Evolutionary conservation across 2,113 vertebrate species (phyloP).

Genomic region (Nanorana parkeri): DNA sequence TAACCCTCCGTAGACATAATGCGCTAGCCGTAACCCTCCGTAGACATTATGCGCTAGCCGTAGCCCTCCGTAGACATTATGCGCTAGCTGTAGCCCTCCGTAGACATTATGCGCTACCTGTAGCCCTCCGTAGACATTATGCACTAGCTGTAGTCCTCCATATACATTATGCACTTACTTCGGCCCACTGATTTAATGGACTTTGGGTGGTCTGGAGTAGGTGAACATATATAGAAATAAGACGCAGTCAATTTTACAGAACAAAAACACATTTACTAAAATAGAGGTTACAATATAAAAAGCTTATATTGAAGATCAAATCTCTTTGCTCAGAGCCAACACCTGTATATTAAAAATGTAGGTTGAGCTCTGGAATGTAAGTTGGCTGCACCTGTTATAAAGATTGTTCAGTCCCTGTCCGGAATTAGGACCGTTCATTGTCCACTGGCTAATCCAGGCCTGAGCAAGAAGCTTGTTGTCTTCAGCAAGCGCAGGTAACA

Average conservation of each 20-base stretch:
- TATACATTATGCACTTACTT: no score
- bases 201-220: no score
- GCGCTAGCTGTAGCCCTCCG: no score
- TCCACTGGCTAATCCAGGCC: slow-evolving; percentile 1
- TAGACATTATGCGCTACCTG: no score
- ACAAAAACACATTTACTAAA: slow-evolving; percentile 58
- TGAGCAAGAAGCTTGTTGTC: slow-evolving; percentile 9
- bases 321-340: slow-evolving; percentile 10
- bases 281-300: slow-evolving; percentile 56
- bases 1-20: no score
- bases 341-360: slow-evolving; percentile 21
- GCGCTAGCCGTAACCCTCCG: no score
- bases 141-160: no score
- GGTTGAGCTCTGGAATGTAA: slow-evolving; percentile 38
- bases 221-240: not conserved
- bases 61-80: no score
- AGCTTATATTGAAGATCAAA: not conserved
- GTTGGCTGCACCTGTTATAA: slow-evolving; percentile 21
- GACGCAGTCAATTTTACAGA: slow-evolving; percentile 17
- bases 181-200: no score
- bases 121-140: no score
- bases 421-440: not conserved
- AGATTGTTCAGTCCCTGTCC: not conserved
- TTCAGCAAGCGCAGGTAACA: slow-evolving; percentile 37
- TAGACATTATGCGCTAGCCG: no score